Base-by-base conservation (phyloP, 2,888 invertebrate genomes). In the Poecilobothrus nobilitatus region DNA sequence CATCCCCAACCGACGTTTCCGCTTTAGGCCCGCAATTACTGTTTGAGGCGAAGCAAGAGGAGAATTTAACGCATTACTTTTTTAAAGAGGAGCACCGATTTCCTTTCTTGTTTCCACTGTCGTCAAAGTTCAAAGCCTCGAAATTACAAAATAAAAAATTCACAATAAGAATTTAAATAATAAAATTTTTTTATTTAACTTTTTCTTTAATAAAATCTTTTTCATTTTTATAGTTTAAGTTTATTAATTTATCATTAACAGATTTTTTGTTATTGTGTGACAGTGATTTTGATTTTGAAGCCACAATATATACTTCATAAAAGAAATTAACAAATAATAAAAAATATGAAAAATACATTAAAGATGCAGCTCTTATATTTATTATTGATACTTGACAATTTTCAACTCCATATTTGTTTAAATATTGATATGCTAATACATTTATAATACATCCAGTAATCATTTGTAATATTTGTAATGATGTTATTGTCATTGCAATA, bases 291-390 rank as follows among this genome's bases (percentile, higher is more conserved):
- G 27, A 27, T 27, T 41, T 41, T 12, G 12, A 18, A 6, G 65
- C 10, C 34, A 88, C 85, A 72, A 95, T 83, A 82, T 96, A 96
- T 62, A 94, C 88, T 78, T 93, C 92, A 84, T 92, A 92, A 86
- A 96, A 96, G 88, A 96, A 97, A 78, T 90, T 87, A 27, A 94
- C 94, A 82, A 97, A 96, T 10, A 96, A 86, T 61, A 95, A 90
- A 81, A 95, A 93, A 81, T 96, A 96, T 71, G 94, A 94, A 81
- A 93, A 91, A 84, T 96, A 96, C 94, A 96, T 96, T 66, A 93
- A 89, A 79, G 94, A 88, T n/a, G 93, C 93, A 63, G 94, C 84
- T 78, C 90, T 92, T 73, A 95, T 89, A 83, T 94, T 94, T 74
- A 91, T 87, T 72, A 89, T 86, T 73, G 92, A 91, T 77, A 95